phyloP scores from a whole-genome alignment of 2,888 invertebrate species.

The Acleris sparsana region DNA sequence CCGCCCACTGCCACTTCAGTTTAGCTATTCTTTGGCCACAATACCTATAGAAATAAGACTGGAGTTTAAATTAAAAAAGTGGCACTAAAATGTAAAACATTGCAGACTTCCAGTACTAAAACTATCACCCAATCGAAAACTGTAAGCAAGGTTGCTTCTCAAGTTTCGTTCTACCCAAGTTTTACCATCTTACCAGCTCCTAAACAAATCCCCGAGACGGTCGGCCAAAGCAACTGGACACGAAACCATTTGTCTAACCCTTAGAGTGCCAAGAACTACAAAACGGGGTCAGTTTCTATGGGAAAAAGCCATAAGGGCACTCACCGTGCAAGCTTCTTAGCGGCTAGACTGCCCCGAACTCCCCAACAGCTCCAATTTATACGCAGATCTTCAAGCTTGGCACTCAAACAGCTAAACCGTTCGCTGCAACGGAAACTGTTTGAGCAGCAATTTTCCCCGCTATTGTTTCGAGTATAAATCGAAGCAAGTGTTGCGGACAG shows the following conservation, averaged over 20 bases:
- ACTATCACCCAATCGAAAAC: not conserved
- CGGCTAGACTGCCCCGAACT: too few relatives aligned
- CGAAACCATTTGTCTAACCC: not conserved
- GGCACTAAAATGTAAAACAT: too few relatives aligned
- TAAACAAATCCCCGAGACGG: constrained; percentile 11
- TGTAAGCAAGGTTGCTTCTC: not conserved
- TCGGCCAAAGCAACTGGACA: constrained; percentile 2
- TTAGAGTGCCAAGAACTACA: not conserved
- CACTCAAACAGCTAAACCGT: not conserved
- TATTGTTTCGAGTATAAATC: constrained; percentile 25
- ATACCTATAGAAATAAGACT: too few relatives aligned
- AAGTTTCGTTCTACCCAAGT: not conserved
- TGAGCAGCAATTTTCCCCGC: constrained; percentile 21
- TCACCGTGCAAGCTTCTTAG: too few relatives aligned
- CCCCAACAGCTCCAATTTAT: too few relatives aligned
- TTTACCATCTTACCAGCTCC: not conserved
- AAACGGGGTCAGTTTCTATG: not conserved
- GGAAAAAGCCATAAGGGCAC: too few relatives aligned
- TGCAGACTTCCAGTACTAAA: not conserved
- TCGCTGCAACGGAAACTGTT: constrained; percentile 10
- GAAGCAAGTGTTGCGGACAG: constrained; percentile 22
- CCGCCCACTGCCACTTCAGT: too few relatives aligned
- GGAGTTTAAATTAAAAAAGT: too few relatives aligned
- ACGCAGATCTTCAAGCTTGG: too few relatives aligned
- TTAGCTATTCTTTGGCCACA: too few relatives aligned